Evolutionary conservation across 2,797 vertebrate genomes (phyloP).

Genomic region (Acridotheres tristis): DNA sequence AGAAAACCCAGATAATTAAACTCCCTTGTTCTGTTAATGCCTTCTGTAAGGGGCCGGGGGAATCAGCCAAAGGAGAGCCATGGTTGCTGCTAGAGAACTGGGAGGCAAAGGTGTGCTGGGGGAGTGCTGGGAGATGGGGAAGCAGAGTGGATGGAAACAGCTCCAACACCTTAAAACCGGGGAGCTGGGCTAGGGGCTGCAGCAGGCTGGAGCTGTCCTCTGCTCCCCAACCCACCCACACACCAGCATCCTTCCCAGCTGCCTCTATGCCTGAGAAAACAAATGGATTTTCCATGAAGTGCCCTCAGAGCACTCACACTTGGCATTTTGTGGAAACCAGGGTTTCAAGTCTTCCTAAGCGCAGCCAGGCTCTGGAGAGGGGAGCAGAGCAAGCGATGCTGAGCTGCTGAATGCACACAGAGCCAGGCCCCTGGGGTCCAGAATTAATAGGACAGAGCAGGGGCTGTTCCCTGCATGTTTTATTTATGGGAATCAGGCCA

Average conservation of each 20-base stretch:
- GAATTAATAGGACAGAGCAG: constrained; percentile 68
- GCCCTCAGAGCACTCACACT: not conserved
- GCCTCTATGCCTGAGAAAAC: not conserved
- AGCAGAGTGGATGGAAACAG: not conserved
- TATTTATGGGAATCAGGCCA: constrained; percentile 71
- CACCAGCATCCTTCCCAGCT: not conserved
- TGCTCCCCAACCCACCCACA: not conserved
- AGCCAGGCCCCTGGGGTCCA: constrained; percentile 54
- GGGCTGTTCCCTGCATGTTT: constrained; percentile 67
- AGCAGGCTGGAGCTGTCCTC: not conserved
- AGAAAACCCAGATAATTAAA: constrained; percentile 58
- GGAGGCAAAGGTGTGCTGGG: not conserved
- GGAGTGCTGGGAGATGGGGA: not conserved
- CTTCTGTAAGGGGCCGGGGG: not conserved
- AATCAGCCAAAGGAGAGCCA: not conserved
- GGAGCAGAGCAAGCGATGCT: not conserved
- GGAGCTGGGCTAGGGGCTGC: not conserved
- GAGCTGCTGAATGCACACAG: constrained; percentile 23
- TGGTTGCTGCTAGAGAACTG: not conserved
- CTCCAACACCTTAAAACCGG: not conserved
- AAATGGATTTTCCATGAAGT: not conserved
- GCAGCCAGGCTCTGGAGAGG: not conserved
- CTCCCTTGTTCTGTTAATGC: constrained; percentile 8
- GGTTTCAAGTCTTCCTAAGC: not conserved
- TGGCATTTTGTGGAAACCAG: not conserved